phyloP scores from a whole-genome alignment of 1,140 invertebrate species.

The Caenorhabditis tropicalis region DNA sequence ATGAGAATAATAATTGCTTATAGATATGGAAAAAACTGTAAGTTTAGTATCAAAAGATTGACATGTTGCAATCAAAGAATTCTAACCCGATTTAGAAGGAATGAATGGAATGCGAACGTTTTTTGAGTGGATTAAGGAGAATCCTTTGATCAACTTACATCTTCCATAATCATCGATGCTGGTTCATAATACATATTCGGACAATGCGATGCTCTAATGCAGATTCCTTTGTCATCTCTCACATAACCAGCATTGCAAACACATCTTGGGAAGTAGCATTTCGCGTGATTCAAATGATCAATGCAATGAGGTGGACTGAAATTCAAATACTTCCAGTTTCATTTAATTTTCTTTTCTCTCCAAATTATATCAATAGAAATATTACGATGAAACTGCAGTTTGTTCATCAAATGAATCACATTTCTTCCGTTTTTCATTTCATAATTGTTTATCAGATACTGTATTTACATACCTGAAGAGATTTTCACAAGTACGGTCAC shows the following conservation, averaged over 20 bases:
- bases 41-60: neutral
- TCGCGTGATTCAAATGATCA: neutral
- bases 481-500: constrained; percentile 48
- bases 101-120: no score
- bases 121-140: no score
- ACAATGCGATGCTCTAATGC: constrained; percentile 44
- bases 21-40: neutral
- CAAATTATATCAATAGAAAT: neutral
- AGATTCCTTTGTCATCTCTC: constrained; percentile 11
- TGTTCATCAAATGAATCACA: neutral
- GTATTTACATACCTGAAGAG: constrained; percentile 31
- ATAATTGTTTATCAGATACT: neutral
- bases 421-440: neutral
- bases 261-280: constrained; percentile 49
- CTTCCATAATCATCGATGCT: neutral
- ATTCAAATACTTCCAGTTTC: neutral
- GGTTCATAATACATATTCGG: constrained; percentile 36
- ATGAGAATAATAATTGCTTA: neutral
- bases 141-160: no score
- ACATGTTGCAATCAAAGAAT: no score
- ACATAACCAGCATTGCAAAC: constrained; percentile 48
- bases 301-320: constrained; percentile 46
- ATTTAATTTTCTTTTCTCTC: neutral
- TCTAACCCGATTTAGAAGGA: no score
- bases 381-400: neutral